Base-by-base conservation (phyloP, 2,113 vertebrate species). In the Brachyhypopomus gauderio region DNA sequence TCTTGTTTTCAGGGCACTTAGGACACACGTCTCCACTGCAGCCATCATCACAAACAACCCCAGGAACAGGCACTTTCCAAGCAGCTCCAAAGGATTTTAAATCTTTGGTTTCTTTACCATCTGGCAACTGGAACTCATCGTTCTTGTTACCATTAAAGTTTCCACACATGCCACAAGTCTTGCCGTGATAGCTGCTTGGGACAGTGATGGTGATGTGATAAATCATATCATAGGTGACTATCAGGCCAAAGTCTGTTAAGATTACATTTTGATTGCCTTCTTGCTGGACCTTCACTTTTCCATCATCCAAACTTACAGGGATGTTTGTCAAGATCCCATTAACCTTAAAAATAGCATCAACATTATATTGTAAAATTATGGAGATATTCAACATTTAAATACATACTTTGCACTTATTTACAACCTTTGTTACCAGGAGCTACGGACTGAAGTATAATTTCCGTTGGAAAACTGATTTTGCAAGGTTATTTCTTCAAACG, bases 111-210 rank as follows among this genome's bases (percentile, higher is more conserved):
- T 75, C 0, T 8, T 55, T 78, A 14, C 90, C 89, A 19, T 82
- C 25, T 0, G 84, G 88, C 60, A 90, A 69, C 48, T 78, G 71
- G 41, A 85, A 85, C 0, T 91, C 88, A 8, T 88, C 83, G 0
- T 76, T 27, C 52, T 41, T 71, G 38, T 90, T 19, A 1, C 75
- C 77, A 41, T 92, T 92, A 73, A 85, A 92, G 75, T 92, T 92
- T 17, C 92, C 91, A 23, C 91, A 92, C 12, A 93, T 77, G 1
- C 92, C 91, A 9, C 89, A 88, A 8, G 91, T 83, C 77, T 74
- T 88, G 23, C 79, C 87, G 0, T 7, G 12, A 66, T 91, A 92
- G 59, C 59, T 91, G n/a, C 87, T 80, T 0, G 91, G 89, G n/a
- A 91, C 86, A 0, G 81, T 89, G 59, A 90, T 71, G 3, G 67